phyloP scores from a whole-genome alignment of 2,797 vertebrate species.

The Clangula hyemalis region DNA sequence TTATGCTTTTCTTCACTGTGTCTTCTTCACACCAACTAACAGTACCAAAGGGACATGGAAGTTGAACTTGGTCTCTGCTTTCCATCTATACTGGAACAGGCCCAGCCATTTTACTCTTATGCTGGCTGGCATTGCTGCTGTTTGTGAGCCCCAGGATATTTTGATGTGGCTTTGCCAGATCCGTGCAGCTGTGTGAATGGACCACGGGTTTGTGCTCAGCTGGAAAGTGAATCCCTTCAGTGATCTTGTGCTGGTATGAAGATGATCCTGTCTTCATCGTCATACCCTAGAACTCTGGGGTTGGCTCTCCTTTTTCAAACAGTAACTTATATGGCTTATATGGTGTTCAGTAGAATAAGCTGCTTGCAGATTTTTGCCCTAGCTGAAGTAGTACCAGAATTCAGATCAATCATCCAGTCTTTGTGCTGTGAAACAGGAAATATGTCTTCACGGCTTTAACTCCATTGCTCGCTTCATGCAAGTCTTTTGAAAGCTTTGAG shows the following conservation, averaged over 20 bases:
- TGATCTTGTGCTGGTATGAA: not conserved
- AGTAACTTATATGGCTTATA: not conserved
- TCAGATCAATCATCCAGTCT: not conserved
- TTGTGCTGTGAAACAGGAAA: not conserved
- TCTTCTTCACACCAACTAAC: not conserved
- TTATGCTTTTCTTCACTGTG: not conserved
- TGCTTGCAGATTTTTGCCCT: not conserved
- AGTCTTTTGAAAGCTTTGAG: not conserved
- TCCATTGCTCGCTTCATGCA: not conserved
- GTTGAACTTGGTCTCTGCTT: not conserved
- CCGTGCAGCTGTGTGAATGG: not conserved
- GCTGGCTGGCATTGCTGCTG: not conserved
- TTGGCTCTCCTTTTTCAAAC: not conserved
- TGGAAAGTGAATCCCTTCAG: not conserved
- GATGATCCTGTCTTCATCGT: not conserved
- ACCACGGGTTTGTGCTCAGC: not conserved
- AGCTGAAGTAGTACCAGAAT: not conserved
- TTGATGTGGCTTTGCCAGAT: not conserved
- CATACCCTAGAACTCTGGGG: not conserved
- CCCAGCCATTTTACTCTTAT: not conserved
- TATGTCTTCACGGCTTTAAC: not conserved
- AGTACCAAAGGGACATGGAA: fast-evolving
- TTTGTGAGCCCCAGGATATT: not conserved
- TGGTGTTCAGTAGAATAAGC: not conserved
- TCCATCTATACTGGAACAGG: not conserved